Evolutionary conservation across 2,888 invertebrate genomes (phyloP).

Genomic region (Empis livida): DNA sequence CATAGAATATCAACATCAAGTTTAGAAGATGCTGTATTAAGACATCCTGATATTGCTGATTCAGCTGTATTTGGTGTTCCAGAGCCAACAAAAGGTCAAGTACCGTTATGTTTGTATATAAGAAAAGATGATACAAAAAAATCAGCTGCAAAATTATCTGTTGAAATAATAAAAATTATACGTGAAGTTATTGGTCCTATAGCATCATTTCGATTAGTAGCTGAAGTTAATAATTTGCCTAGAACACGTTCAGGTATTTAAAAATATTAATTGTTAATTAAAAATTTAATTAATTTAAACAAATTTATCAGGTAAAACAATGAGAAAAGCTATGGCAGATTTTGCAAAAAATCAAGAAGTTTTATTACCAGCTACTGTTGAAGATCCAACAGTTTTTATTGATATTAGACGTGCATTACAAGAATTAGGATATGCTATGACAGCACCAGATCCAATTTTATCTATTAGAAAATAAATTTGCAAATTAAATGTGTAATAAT

Average conservation of each 20-base stretch:
- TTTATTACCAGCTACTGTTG: constrained; percentile 73
- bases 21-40: constrained; percentile 76
- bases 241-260: constrained; percentile 69
- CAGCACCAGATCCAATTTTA: constrained; percentile 49
- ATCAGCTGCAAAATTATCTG: constrained; percentile 24
- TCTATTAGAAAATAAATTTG: not conserved
- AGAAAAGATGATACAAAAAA: constrained; percentile 39
- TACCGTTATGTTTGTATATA: constrained; percentile 79
- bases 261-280: not conserved
- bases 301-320: constrained; percentile 29
- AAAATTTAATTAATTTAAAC: not conserved
- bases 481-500: not conserved
- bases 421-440: constrained; percentile 59
- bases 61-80: constrained; percentile 84
- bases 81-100: constrained; percentile 79
- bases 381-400: constrained; percentile 69
- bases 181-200: constrained; percentile 45
- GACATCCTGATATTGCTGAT: constrained; percentile 76
- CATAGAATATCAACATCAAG: constrained; percentile 82
- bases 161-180: constrained; percentile 32
- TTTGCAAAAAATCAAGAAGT: constrained; percentile 69
- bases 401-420: constrained; percentile 65
- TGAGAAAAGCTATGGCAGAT: constrained; percentile 73
- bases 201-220: constrained; percentile 71
- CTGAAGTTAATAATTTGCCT: constrained; percentile 68